Conservation (phyloP, 1,140 invertebrate species). For the Pogonus chalceus region DNA sequence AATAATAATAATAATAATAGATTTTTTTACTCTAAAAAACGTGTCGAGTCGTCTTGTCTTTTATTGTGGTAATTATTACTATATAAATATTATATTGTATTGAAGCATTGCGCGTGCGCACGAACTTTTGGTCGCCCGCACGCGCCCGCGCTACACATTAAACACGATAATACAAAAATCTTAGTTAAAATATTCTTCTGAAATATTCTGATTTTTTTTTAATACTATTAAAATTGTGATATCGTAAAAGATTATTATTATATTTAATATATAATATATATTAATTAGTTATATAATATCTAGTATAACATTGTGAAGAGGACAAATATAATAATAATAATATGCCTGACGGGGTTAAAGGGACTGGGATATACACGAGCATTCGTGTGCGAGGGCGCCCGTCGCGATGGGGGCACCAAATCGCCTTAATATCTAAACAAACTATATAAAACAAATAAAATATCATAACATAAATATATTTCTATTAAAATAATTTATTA, state of each 20-base stretch:
- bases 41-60: slow-evolving; percentile 8
- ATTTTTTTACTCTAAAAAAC: neutral
- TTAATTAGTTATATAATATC: neutral
- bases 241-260: slow-evolving; percentile 19
- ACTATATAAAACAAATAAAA: slow-evolving; percentile 7
- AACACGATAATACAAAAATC: neutral
- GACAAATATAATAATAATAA: neutral
- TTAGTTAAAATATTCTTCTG: neutral
- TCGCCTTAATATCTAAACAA: slow-evolving; percentile 5
- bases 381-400: neutral
- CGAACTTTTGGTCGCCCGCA: neutral
- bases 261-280: slow-evolving; percentile 13
- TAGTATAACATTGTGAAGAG: neutral
- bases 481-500: slow-evolving; percentile 8
- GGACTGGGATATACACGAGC: neutral
- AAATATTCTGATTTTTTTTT: slow-evolving; percentile 12
- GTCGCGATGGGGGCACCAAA: neutral
- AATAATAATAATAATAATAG: slow-evolving; percentile 9
- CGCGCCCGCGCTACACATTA: neutral
- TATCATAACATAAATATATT: slow-evolving; percentile 8
- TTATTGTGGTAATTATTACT: slow-evolving; percentile 1
- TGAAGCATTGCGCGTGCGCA: neutral
- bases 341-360: too few relatives aligned
- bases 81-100: neutral
- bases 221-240: slow-evolving; percentile 24